Conservation (phyloP, 2,888 invertebrate genomes). For the Synanthedon vespiformis region DNA sequence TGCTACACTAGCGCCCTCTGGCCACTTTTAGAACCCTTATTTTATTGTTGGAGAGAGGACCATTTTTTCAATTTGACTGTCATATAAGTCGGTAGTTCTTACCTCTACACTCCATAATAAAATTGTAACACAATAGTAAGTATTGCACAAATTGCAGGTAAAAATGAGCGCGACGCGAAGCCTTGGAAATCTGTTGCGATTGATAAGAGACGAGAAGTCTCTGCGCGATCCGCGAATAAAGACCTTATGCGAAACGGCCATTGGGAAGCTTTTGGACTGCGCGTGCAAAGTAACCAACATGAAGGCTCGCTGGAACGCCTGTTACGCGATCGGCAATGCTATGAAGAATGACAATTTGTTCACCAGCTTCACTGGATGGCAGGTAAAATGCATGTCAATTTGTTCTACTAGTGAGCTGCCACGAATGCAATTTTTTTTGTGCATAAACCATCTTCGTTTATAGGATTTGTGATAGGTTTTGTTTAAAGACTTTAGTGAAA, state of each 20-base stretch:
- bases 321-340: conserved; percentile 86
- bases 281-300: conserved; percentile 79
- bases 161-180: conserved; percentile 84
- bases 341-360: conserved; percentile 74
- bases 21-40: no score
- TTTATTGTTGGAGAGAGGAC: no score
- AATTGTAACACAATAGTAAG: no score
- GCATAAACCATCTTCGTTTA: no score
- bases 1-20: no score
- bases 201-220: conserved; percentile 68
- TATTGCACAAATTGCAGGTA: conserved; percentile 27
- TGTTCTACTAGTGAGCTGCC: no score
- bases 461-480: no score
- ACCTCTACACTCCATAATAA: no score
- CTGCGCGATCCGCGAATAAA: conserved; percentile 56
- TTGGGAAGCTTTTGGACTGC: conserved; percentile 77
- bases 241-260: conserved; percentile 68
- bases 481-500: no score
- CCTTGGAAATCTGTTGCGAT: conserved; percentile 81
- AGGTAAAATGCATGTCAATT: conserved; percentile 33
- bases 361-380: conserved; percentile 61
- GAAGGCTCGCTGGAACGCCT: conserved; percentile 94
- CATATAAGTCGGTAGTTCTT: no score
- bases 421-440: no score
- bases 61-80: no score